phyloP scores from a whole-genome alignment of 2,888 invertebrate species.

The Pantelozetes paolii region DNA sequence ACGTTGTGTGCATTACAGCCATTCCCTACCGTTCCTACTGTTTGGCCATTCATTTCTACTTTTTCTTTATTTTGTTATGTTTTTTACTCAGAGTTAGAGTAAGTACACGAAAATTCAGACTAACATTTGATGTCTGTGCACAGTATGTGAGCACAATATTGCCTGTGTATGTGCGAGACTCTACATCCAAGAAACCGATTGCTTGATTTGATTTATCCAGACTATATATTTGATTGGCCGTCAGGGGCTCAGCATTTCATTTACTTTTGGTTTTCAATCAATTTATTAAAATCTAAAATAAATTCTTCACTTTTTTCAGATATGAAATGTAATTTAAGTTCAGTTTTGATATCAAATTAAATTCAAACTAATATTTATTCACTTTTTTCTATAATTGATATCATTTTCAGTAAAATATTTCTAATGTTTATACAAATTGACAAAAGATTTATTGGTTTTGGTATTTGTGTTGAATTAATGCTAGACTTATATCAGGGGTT shows the following conservation, averaged over 20 bases:
- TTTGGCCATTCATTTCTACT: conserved; percentile 29
- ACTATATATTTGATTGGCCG: conserved; percentile 33
- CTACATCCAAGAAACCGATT: conserved; percentile 6
- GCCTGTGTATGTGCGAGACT: background rate
- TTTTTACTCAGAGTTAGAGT: conserved; percentile 4
- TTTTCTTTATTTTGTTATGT: background rate
- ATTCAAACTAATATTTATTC: too few relatives aligned
- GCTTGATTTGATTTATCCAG: conserved; percentile 29
- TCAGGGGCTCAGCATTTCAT: conserved; percentile 1
- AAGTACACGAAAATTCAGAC: conserved; percentile 4
- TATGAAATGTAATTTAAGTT: too few relatives aligned
- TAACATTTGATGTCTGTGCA: conserved; percentile 5
- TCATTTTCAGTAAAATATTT: too few relatives aligned
- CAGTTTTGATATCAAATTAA: too few relatives aligned
- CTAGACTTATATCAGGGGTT: too few relatives aligned
- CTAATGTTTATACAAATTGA: too few relatives aligned
- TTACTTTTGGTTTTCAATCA: background rate
- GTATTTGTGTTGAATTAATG: too few relatives aligned
- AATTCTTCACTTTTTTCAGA: too few relatives aligned
- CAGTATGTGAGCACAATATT: background rate
- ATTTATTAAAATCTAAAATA: too few relatives aligned
- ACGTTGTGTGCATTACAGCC: background rate
- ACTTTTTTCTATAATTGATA: too few relatives aligned
- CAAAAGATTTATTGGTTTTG: too few relatives aligned
- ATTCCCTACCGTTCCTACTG: background rate